A percentile compares a stretch with the other conserved stretches of the same genome.
These are phyloP conservation scores for Myocastor coypus DNA, from an alignment of 2,113 vertebrate species.

Conservation along the genomic window DNA sequence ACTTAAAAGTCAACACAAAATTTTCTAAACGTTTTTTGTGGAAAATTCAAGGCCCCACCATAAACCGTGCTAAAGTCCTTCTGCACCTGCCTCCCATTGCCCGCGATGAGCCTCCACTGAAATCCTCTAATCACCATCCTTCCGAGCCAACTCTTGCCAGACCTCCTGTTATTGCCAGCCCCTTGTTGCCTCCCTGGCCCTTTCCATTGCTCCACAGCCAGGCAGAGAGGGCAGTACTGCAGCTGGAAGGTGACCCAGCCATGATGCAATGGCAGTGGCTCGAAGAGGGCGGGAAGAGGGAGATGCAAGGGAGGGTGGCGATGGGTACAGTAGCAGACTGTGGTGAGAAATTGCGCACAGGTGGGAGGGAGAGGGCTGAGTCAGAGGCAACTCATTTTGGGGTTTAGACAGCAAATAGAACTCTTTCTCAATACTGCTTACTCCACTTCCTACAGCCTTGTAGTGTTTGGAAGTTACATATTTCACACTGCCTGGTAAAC, in stretches of 20 bases:
- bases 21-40: background rate
- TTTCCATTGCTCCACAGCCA: background rate
- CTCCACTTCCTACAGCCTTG: background rate
- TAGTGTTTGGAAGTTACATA: background rate
- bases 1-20: background rate
- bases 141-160: background rate
- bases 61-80: background rate
- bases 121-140: background rate
- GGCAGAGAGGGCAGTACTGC: background rate
- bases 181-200: background rate
- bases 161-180: background rate
- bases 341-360: background rate
- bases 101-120: background rate
- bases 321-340: background rate
- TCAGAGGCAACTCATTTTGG: background rate
- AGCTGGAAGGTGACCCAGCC: background rate
- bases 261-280: background rate
- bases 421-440: background rate
- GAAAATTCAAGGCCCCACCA: background rate
- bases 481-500: background rate
- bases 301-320: background rate
- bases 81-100: background rate
- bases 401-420: background rate
- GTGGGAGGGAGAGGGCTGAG: background rate
- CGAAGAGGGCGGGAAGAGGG: background rate